Evolutionary conservation across 2,888 invertebrate genomes (phyloP).

Genomic region (Vannuccia rotundouncinata): DNA sequence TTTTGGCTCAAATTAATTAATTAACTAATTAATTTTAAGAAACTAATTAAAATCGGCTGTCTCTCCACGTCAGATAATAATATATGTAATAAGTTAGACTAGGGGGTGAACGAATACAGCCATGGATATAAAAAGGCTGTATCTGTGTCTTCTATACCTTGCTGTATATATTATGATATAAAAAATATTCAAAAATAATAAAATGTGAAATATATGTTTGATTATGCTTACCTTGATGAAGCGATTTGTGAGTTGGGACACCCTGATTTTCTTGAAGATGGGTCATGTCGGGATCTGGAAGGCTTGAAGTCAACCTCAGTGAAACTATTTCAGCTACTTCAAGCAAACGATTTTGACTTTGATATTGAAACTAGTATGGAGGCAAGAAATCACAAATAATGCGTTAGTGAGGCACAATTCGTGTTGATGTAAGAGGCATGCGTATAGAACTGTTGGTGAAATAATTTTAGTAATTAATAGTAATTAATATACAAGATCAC

Average conservation of each 20-base stretch:
- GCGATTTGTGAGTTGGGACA: neutral
- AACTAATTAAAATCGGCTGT: neutral
- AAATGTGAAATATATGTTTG: too few species aligned
- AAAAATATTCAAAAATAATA: too few species aligned
- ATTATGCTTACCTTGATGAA: constrained; percentile 3
- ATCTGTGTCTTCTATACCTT: neutral
- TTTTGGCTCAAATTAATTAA: too few species aligned
- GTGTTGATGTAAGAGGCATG: too few species aligned
- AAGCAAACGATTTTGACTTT: neutral
- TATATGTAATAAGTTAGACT: neutral
- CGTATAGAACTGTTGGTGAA: too few species aligned
- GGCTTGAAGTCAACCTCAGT: constrained; percentile 7
- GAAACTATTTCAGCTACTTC: neutral
- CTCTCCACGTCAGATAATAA: neutral
- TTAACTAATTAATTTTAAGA: constrained; percentile 22
- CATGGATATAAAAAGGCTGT: neutral
- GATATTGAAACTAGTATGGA: constrained; percentile 9
- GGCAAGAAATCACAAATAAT: too few species aligned
- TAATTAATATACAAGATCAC: too few species aligned
- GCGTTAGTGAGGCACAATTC: too few species aligned
- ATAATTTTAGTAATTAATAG: too few species aligned
- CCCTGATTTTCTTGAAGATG: constrained; percentile 1
- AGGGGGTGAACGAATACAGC: too few species aligned
- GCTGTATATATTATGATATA: neutral
- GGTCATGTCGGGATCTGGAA: neutral